phyloP scores from a whole-genome alignment of 1,140 invertebrate genomes.

The Drosophila obscura region DNA sequence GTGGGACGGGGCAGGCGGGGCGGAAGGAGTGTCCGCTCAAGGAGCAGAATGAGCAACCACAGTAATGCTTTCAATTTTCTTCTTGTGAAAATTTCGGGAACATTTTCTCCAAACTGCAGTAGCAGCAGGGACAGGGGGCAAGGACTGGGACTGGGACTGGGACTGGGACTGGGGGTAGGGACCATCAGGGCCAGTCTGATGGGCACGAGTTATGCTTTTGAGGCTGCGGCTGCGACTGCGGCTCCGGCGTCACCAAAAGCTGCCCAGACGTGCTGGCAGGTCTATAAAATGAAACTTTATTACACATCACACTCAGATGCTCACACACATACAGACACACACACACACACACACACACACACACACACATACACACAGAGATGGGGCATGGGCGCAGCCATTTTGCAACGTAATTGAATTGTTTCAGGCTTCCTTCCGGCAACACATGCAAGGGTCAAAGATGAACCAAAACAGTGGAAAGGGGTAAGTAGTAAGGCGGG shows the following conservation, averaged over 20 bases:
- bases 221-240: constrained; percentile 60
- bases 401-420: constrained; percentile 80
- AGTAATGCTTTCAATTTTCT: constrained; percentile 76
- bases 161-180: not conserved
- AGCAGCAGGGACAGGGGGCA: constrained; percentile 16
- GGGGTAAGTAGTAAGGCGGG: not conserved
- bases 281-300: constrained; percentile 82
- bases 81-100: constrained; percentile 46
- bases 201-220: constrained; percentile 75
- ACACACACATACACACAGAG: constrained; percentile 18
- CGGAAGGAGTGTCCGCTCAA: constrained; percentile 13
- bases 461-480: constrained; percentile 19
- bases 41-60: constrained; percentile 42
- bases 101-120: constrained; percentile 33
- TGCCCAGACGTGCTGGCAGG: constrained; percentile 71
- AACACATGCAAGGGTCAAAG: constrained; percentile 46
- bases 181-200: constrained; percentile 41
- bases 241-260: constrained; percentile 67
- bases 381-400: constrained; percentile 37
- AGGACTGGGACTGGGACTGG: not conserved
- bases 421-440: constrained; percentile 65
- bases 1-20: too few species aligned
- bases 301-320: constrained; percentile 60
- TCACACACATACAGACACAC: constrained; percentile 4
- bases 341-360: constrained; percentile 3